Base-by-base conservation (phyloP, 2,113 vertebrate genomes). In the Siphamia tubifer region DNA sequence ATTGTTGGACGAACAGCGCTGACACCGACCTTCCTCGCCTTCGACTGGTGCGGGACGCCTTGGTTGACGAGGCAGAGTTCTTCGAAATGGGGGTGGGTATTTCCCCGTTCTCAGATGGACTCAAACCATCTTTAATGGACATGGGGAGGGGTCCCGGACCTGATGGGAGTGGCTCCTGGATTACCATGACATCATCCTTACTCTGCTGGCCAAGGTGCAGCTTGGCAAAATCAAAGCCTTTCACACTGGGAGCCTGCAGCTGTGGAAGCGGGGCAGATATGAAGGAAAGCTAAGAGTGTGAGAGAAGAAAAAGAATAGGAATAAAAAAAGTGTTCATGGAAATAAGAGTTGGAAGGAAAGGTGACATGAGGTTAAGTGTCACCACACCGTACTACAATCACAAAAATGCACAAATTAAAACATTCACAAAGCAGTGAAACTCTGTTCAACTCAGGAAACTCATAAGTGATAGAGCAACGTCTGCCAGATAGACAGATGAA, bases 201-300 rank as follows among this genome's bases (percentile, higher is more conserved):
- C 89, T 96, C 87, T 96, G 96, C 88, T 99, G 98, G 25, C 98
- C 97, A 86, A 99, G 92, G 85, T 98, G 97, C 71, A 98, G 96
- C 89, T 99, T 99, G 55, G 97, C 97, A 89, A 99, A 99, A 84
- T 99, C 97, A 39, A 99, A 99, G 71, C 97, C 97, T 88, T 99
- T 99, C 79, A 99, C 97, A 0, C 93, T 98, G 68, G 97, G 96
- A 39, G 95, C 93, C 92, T 98, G 97, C 79, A 99, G 83, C 97
- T 99, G 61, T 66, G 78, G 45, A 52, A 15, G 51, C 49, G 8
- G 8, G 11, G 27, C 8, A 39, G 15, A 54, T 1, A 9, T 51
- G 38, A 39, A 19, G 17, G 17, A 42, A 48, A 23, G 11, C 1
- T n/a, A n/a, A n/a, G n/a, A n/a, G n/a, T n/a, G 28, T 30, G 10